A percentile compares a stretch with the other conserved stretches of the same genome.
Conservation (phyloP, 2,797 vertebrate genomes). For the Hemitrygon akajei region DNA sequence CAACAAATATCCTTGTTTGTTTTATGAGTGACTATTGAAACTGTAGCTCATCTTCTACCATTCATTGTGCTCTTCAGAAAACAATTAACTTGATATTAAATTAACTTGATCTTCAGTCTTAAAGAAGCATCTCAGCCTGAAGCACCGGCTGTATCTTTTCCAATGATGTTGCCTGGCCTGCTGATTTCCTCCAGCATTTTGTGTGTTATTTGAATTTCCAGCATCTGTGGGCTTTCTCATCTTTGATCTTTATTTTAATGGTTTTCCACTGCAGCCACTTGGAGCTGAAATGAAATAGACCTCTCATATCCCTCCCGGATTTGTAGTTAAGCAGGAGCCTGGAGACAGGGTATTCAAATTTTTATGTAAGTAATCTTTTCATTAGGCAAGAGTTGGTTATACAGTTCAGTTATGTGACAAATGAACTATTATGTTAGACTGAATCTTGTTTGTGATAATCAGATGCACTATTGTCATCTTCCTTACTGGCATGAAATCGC, state of each 20-base stretch:
- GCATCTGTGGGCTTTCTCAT: too few relatives aligned
- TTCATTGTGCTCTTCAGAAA: neutral
- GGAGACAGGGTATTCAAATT: constrained; percentile 15
- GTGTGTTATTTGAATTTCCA: too few relatives aligned
- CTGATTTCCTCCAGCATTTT: too few relatives aligned
- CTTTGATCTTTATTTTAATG: neutral
- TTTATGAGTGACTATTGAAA: neutral
- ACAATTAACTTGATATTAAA: neutral
- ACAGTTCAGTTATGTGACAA: neutral
- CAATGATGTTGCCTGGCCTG: too few relatives aligned
- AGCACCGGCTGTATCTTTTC: too few relatives aligned
- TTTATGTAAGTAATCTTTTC: neutral
- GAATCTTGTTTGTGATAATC: neutral
- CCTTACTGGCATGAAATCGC: neutral
- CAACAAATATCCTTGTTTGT: neutral
- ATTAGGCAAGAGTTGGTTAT: neutral
- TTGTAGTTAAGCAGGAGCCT: constrained; percentile 26
- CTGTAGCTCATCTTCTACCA: neutral
- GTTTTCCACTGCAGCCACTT: neutral
- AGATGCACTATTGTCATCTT: neutral
- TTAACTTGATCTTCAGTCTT: too few relatives aligned
- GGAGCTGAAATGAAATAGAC: constrained; percentile 5
- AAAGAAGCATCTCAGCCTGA: too few relatives aligned
- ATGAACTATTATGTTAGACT: constrained; percentile 8
- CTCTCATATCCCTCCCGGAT: constrained; percentile 18